Evolutionary conservation across 2,797 vertebrate genomes (phyloP), one percentile per base, ranked within the genome.

Genomic region (Salmo trutta): DNA sequence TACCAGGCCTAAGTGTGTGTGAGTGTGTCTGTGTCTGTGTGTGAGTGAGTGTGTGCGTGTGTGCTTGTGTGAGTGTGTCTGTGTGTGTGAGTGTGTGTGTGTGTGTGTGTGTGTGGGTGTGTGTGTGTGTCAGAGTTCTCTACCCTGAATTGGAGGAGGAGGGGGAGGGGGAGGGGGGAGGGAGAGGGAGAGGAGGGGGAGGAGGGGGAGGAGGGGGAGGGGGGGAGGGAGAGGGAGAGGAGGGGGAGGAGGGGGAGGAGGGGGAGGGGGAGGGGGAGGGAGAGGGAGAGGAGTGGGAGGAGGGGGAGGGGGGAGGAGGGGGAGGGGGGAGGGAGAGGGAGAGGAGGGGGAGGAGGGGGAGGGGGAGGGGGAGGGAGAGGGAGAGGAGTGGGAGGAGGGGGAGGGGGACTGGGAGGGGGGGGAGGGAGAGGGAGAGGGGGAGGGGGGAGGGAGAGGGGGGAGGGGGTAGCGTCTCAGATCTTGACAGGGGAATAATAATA

Each of bases 401-500:
- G 24, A 24, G 31, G 0, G n/a, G n/a, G n/a, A n/a, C n/a, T n/a
- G n/a, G n/a, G n/a, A n/a, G n/a, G n/a, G n/a, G n/a, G n/a, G n/a
- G n/a, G n/a, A n/a, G n/a, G n/a, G n/a, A n/a, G n/a, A n/a, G n/a
- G n/a, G n/a, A n/a, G n/a, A n/a, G n/a, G n/a, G 31, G 31, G 29
- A 0, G 29, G 3, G 3, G 29, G 3, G 31, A 4, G 31, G 31
- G 4, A 4, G 31, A 4, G 3, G 3, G 31, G 3, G 0, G 0
- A 5, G 79, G 82, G 74, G 77, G 75, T 74, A 79, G 86, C 31
- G 19, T 56, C 77, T 85, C 81, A 77, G 88, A 88, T 79, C 82
- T 83, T 82, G 82, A 87, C 96, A 94, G 89, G 94, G 96, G 96
- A 97, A 95, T 96, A 95, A 91, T 95, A 95, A 95, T 36, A 36